A percentile compares a stretch with the other conserved stretches of the same genome.
Conservation (phyloP, 2,113 vertebrate species). For the Perca schrenkii region DNA sequence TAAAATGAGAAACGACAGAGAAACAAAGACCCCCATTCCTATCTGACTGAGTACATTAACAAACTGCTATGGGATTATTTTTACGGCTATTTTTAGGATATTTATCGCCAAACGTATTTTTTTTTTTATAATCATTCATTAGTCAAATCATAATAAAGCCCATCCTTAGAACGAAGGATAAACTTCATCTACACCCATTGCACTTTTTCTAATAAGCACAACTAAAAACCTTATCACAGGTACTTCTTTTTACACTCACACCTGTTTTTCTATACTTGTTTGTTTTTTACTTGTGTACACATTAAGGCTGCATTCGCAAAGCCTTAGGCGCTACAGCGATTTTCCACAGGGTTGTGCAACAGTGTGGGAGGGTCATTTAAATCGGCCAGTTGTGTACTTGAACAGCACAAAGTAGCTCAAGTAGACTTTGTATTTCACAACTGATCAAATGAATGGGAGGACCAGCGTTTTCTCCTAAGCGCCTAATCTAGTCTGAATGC, state of each 20-base stretch:
- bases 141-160: not conserved
- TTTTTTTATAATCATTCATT: not conserved
- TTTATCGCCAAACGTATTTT: not conserved
- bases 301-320: not conserved
- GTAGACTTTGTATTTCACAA: too few species aligned
- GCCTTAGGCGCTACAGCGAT: too few species aligned
- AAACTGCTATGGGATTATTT: not conserved
- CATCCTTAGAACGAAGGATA: not conserved
- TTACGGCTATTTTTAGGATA: not conserved
- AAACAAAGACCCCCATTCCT: not conserved
- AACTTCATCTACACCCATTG: not conserved
- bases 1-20: not conserved
- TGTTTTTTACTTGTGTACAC: not conserved
- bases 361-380: too few species aligned
- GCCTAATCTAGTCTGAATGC: too few species aligned
- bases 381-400: too few species aligned
- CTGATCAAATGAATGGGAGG: too few species aligned
- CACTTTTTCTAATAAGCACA: not conserved
- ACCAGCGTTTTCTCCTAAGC: too few species aligned
- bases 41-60: not conserved
- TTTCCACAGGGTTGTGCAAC: too few species aligned
- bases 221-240: not conserved
- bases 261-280: not conserved
- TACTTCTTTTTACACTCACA: not conserved
- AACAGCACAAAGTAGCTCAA: too few species aligned